Conservation (phyloP, 2,113 vertebrate genomes). For the Zosterops borbonicus region DNA sequence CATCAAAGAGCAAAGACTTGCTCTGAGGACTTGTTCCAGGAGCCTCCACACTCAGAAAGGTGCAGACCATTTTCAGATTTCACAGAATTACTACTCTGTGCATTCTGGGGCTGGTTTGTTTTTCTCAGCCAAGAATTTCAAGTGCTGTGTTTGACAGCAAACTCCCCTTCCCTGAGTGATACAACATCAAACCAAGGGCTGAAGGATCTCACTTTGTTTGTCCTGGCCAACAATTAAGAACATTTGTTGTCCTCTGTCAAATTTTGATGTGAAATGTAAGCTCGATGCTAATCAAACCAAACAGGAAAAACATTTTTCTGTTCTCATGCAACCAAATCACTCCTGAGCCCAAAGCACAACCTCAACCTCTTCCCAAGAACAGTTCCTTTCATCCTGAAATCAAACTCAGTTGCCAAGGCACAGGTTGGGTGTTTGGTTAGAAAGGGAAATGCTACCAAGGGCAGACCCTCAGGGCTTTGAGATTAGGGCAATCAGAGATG, state of each 20-base stretch:
- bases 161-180: not conserved
- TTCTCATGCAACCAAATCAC: constrained; percentile 19
- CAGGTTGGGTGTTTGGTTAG: not conserved
- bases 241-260: constrained; percentile 40
- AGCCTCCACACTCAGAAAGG: not conserved
- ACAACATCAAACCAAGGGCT: not conserved
- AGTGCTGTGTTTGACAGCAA: not conserved
- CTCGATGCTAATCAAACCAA: constrained; percentile 46
- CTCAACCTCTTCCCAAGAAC: not conserved
- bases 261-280: constrained; percentile 14
- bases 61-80: not conserved
- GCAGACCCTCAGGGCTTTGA: not conserved
- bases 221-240: constrained; percentile 27
- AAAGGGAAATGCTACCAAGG: not conserved
- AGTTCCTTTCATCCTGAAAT: not conserved
- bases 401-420: not conserved
- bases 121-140: constrained; percentile 1
- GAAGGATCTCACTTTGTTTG: constrained; percentile 16
- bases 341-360: constrained; percentile 9
- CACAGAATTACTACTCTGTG: not conserved
- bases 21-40: not conserved
- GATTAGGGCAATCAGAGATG: not conserved
- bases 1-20: not conserved
- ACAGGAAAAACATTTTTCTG: constrained; percentile 48
- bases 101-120: not conserved